Base-by-base conservation (phyloP, 2,113 vertebrate genomes). In the Chinchilla lanigera region DNA sequence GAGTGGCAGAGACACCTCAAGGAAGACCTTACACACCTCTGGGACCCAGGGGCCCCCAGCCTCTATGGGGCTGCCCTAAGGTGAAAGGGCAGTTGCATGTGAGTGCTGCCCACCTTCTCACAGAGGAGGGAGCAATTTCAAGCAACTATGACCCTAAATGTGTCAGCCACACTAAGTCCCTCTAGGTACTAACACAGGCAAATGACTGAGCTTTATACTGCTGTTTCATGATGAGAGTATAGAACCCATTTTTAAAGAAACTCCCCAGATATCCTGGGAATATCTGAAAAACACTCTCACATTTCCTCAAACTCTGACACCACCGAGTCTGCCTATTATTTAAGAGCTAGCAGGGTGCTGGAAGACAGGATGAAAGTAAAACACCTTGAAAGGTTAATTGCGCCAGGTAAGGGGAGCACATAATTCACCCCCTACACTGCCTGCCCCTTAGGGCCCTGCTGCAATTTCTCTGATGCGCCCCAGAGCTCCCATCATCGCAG, bases 211-310 rank as follows among this genome's bases (percentile, higher is more conserved):
- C 24, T 69, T 63, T 10, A 33, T 13, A 0, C 26, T 35, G 33
- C 11, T 84, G 41, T 44, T 71, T 58, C 12, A 0, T 73, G 47
- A 78, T 60, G 61, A 92, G 19, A 41, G 56, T 58, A 58, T 90
- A 24, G 28, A 54, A 63, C 44, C 38, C 54, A 12, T 17, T 67
- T 85, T 63, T 81, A 16, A 94, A 17, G 73, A 94, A 94, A 38
- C 14, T 75, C 14, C 86, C 47, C 26, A 4, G 90, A 84, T 44
- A 86, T 83, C 81, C 30, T 73, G 83, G 12, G 71, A 41, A 26
- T 26, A 75, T 38, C 89, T 91, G 47, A 90, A 85, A 95, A 93
- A 41, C 19, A 35, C 41, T n/a, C 89, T 97, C 60, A 65, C 26
- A 1, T 93, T 78, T 88, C 84, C 30, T 91, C 63, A 87, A 60